phyloP scores from a whole-genome alignment of 2,888 invertebrate genomes.

The Vesta saturnalis region DNA sequence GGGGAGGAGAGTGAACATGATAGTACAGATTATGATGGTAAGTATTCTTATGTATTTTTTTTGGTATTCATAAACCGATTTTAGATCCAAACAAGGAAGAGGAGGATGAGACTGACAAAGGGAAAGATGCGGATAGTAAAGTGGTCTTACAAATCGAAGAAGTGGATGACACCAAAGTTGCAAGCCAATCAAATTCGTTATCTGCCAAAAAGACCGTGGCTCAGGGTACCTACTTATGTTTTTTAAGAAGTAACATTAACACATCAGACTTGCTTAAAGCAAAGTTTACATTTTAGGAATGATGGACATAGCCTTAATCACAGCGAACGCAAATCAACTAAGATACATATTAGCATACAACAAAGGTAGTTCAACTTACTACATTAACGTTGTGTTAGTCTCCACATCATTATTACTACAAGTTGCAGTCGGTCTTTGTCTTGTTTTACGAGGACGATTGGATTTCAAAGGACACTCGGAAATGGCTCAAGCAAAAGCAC shows the following conservation, averaged over 20 bases:
- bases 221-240: conserved; percentile 57
- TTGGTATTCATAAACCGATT: conserved; percentile 24
- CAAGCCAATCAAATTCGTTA: conserved; percentile 58
- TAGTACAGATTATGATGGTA: no score
- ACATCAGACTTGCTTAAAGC: not conserved
- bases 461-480: conserved; percentile 66
- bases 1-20: no score
- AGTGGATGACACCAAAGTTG: conserved; percentile 17
- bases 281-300: conserved; percentile 70
- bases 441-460: conserved; percentile 69
- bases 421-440: conserved; percentile 69
- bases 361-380: conserved; percentile 67
- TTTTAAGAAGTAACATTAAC: no score
- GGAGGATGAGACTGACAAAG: conserved; percentile 23
- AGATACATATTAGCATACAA: conserved; percentile 72
- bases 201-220: conserved; percentile 70
- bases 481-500: conserved; percentile 62
- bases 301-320: conserved; percentile 76
- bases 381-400: conserved; percentile 68
- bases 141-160: conserved; percentile 27
- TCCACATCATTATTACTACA: conserved; percentile 70
- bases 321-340: conserved; percentile 76
- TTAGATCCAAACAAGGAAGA: conserved; percentile 33
- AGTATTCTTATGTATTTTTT: no score
- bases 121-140: conserved; percentile 25